Base-by-base conservation (phyloP, 2,113 vertebrate species). In the Pachypanchax playfairii region DNA sequence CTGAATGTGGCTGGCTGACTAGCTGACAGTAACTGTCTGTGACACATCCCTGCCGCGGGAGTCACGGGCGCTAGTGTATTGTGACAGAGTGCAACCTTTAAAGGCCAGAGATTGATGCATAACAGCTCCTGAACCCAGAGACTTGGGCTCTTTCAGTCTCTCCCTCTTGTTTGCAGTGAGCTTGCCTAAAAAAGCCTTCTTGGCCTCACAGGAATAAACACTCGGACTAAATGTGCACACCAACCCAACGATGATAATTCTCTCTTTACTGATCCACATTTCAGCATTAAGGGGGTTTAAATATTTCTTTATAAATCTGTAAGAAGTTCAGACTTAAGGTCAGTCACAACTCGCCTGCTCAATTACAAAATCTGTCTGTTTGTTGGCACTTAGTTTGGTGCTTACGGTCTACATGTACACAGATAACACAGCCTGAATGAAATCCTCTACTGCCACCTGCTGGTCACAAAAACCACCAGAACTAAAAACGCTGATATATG, bases 1-100 rank as follows among this genome's bases (percentile, higher is more conserved):
- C 80, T 65, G 72, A 75, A 73, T 74, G 44, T 69, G 53, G 73
- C 72, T 65, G 76, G 80, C 82, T 78, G 86, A 85, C 68, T 68
- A 73, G 70, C 79, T 90, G 89, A 91, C 86, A 86, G 83, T 90
- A 83, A 91, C 80, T 5, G 49, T 66, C 73, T 82, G 75, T 88
- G 89, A 91, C 90, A 89, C 82, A 81, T 91, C 50, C 60, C 70
- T 81, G 87, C 85, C 87, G 63, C 80, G 66, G 89, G 87, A 89
- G 75, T 81, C 70, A 64, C 75, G 77, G 80, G 85, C 78, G 70
- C 86, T 86, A 85, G 87, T 88, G 86, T 81, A 84, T 80, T 84
- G 88, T 90, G 89, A 90, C 90, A 92, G 89, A 90, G 85, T 83
- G 88, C 86, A 91, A 91, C 88, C 88, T 92, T 91, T 92, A 92